Evolutionary conservation across 2,888 invertebrate species (phyloP), one percentile per base, ranked within the genome.

Genomic region (Zaprionus obscuricornis): DNA sequence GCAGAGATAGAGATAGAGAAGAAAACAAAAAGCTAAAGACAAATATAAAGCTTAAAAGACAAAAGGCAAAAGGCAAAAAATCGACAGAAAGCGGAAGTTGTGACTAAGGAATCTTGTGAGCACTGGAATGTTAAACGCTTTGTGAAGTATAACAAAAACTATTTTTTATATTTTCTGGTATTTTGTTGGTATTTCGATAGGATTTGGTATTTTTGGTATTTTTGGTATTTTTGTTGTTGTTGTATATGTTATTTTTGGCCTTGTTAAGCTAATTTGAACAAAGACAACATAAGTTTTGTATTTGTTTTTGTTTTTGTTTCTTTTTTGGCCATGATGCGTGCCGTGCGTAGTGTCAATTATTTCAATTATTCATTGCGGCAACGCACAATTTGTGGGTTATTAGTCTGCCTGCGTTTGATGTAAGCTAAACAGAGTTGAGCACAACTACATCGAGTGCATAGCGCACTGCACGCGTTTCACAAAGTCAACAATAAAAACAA

Each of bases 61-160:
- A n/a, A n/a, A n/a, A n/a, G n/a, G n/a, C n/a, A n/a, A n/a, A n/a
- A n/a, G n/a, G n/a, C n/a, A n/a, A n/a, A n/a, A n/a, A n/a, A n/a
- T n/a, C n/a, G n/a, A n/a, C n/a, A n/a, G 92, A 18, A 91, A 46
- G 42, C 65, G 67, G 68, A 68, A 68, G 39, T n/a, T n/a, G n/a
- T 59, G 45, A 20, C 46, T 31, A 39, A 58, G 52, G 45, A 34
- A 42, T 63, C 37, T 7, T n/a, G n/a, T n/a, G n/a, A n/a, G 13
- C 26, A 40, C 24, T 31, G 57, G 65, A 58, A 66, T 63, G 46
- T 56, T 8, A 40, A 64, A 33, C 6, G 7, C 22, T 18, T 20
- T 7, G 3, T 24, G n/a, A 13, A 56, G 33, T 42, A n/a, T 29
- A 26, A 50, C 18, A 34, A 47, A 17, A 22, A n/a, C n/a, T n/a